Evolutionary conservation across 64 coral and sea anemone genomes (phyloP), one percentile per base, ranked within the genome.

Genomic region (Actinia equina): DNA sequence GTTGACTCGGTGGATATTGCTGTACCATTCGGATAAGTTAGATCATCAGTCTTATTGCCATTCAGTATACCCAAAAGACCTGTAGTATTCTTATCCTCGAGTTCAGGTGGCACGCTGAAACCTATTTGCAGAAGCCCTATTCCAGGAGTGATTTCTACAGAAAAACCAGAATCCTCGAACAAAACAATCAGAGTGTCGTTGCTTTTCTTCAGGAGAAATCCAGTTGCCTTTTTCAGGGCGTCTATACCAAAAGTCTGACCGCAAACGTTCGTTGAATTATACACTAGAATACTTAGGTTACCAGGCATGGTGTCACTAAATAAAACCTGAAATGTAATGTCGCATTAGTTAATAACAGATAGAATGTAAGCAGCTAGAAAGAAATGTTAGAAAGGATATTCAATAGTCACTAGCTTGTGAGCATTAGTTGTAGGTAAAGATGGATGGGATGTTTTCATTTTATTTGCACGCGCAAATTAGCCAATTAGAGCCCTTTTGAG

Each of bases 21-120:
- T 0, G 94, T 96, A 13, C 94, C 94, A 61, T 96, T 96, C 17
- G 87, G 94, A 82, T 90, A 90, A 17, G 58, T 58, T 0, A 85
- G n/a, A 59, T 96, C 94, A 77, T 96, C 94, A 20, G 77, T 86
- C 51, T 87, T 80, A 71, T 93, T 57, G 5, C 82, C 88, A 77
- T 96, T 96, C 46, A 93, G 79, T 77, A 71, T 90, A 43, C 94
- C 94, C 80, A 96, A 59, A 17, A 96, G 91, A 49, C 94, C 94
- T 84, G 87, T 60, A 17, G 94, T 96, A 14, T 83, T 92, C 55
- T 93, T 93, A 57, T 71, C 89, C 52, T 89, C 62, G 5, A 90
- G 79, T 18, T 76, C 80, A 37, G 85, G 84, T 41, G 88, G 91
- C 23, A 84, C 85, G 4, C 30, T 93, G 43, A 93, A 74, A 19